Evolutionary conservation across 1,140 invertebrate species (phyloP).

Genomic region (Cotesia vestalis): DNA sequence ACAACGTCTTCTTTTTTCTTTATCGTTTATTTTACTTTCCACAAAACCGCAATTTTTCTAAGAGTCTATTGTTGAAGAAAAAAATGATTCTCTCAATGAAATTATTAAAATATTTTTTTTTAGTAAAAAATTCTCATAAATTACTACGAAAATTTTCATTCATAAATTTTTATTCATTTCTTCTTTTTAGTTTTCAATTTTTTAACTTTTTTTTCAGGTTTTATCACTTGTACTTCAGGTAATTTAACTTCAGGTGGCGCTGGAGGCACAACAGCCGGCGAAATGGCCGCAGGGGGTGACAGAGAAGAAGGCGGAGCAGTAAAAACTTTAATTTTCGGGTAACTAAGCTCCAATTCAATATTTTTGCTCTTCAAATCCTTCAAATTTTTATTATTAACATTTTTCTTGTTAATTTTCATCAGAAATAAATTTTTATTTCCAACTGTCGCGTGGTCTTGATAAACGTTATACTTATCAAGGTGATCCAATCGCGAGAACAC

Average conservation of each 20-base stretch:
- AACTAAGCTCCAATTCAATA: slow-evolving; percentile 57
- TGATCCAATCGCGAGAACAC: slow-evolving; percentile 50
- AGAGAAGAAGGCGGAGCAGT: slow-evolving; percentile 29
- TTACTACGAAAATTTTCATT: not conserved
- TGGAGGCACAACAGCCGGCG: not conserved
- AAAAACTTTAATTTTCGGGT: slow-evolving; percentile 52
- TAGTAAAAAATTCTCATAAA: too few relatives aligned
- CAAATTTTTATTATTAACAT: not conserved
- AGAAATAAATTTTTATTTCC: slow-evolving; percentile 55
- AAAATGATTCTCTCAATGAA: slow-evolving; percentile 4
- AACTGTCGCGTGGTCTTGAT: slow-evolving; percentile 51
- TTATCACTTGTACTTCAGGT: not conserved
- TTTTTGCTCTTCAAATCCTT: slow-evolving; percentile 47
- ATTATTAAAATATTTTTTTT: too few relatives aligned
- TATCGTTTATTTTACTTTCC: slow-evolving; percentile 20
- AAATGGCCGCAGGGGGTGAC: not conserved
- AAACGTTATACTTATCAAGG: slow-evolving; percentile 49
- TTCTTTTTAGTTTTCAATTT: slow-evolving; percentile 24
- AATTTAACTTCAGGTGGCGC: not conserved
- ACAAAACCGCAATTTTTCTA: slow-evolving; percentile 26
- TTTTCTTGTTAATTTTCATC: slow-evolving; percentile 55
- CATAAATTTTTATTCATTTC: slow-evolving; percentile 6
- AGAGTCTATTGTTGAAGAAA: not conserved
- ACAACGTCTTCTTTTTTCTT: slow-evolving; percentile 23
- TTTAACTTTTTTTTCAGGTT: slow-evolving; percentile 21